Base-by-base conservation (phyloP, 2,797 vertebrate genomes). In the Fratercula arctica region DNA sequence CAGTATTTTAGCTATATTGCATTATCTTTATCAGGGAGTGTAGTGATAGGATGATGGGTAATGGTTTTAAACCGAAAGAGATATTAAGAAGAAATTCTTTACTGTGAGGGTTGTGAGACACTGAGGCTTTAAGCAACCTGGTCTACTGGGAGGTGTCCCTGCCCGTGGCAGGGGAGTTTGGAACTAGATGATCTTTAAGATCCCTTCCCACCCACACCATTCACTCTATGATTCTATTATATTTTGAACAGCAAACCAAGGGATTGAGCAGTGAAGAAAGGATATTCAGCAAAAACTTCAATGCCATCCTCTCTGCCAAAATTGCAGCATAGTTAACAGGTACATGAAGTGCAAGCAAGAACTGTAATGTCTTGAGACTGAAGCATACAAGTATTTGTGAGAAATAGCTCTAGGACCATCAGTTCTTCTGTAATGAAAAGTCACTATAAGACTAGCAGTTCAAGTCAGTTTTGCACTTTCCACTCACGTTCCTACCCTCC, bases 321-420 rank as follows among this genome's bases (percentile, higher is more conserved):
- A 48, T 0, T 17, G 11, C 33, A 45, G 28, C 0, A 16, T 4
- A 35, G 10, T 2, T 39, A 53, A 28, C 10, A 56, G 9, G 12
- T 17, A 13, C 23, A 18, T 3, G 17, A 86, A 23, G 3, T 0
- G 8, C 23, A 43, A 63, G 20, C 1, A 3, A 57, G 12, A 73
- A 23, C 25, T 29, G 41, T 0, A 21, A 35, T 0, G 0, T 10
- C 14, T 23, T 28, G 16, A 31, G 25, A 5, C 16, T 5, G 2
- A 78, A 31, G 16, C 21, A 17, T 12, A 11, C 10, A 29, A 21
- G 10, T 8, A 7, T 5, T 45, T 18, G 23, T 3, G 20, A 31
- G 2, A 43, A 74, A 51, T 1, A 68, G 21, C 9, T 45, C 24
- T 5, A 73, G 12, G 39, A 33, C 9, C 31, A 16, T 0, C 26